Conservation (phyloP, 2,888 invertebrate genomes). For the Apamea anceps region DNA sequence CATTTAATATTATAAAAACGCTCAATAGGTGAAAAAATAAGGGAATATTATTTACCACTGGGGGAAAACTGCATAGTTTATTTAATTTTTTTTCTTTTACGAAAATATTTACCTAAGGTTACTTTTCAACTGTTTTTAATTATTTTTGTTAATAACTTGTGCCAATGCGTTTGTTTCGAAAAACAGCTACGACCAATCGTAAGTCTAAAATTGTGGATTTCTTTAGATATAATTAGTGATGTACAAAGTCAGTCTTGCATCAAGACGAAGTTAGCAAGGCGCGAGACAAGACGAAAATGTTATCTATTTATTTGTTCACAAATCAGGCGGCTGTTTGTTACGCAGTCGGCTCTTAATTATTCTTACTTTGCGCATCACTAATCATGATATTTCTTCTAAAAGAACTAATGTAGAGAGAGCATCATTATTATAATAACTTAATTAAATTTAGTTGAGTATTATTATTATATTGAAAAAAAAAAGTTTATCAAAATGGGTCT, state of each 20-base stretch:
- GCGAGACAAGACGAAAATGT: slow-evolving; percentile 42
- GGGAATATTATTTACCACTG: slow-evolving; percentile 58
- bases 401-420: slow-evolving; percentile 80
- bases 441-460: slow-evolving; percentile 86
- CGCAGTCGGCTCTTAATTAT: slow-evolving; percentile 56
- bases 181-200: slow-evolving; percentile 73
- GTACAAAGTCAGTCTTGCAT: slow-evolving; percentile 66
- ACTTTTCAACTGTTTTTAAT: slow-evolving; percentile 60
- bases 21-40: slow-evolving; percentile 72
- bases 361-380: slow-evolving; percentile 67
- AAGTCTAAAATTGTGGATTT: slow-evolving; percentile 60
- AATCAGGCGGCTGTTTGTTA: slow-evolving; percentile 25
- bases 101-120: slow-evolving; percentile 63
- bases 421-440: slow-evolving; percentile 76
- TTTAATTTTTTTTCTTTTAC: slow-evolving; percentile 54
- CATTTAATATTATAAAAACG: slow-evolving; percentile 66
- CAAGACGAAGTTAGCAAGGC: slow-evolving; percentile 53
- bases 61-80: slow-evolving; percentile 52
- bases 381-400: slow-evolving; percentile 71
- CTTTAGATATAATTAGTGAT: slow-evolving; percentile 67
- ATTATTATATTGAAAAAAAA: slow-evolving; percentile 73
- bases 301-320: slow-evolving; percentile 53
- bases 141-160: slow-evolving; percentile 72
- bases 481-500: slow-evolving; percentile 77
- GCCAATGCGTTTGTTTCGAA: slow-evolving; percentile 77